A percentile compares a stretch with the other conserved stretches of the same genome.
Evolutionary conservation across 2,888 invertebrate genomes (phyloP).

Genomic region (Nemotelus pantherinus): DNA sequence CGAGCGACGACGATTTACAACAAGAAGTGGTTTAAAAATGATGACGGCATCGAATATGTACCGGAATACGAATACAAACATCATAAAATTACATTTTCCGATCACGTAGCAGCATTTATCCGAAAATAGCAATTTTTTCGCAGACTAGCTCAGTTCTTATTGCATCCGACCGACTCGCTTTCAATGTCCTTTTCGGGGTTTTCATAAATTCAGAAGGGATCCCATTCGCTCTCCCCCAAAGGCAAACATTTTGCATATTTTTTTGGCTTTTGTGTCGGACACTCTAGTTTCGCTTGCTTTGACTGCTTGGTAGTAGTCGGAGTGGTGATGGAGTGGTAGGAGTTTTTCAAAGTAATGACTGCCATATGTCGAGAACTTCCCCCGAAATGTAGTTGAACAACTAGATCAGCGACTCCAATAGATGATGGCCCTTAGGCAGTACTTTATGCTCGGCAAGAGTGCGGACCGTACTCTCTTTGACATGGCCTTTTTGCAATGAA

Average conservation of each 20-base stretch:
- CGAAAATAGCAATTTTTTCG: constrained; percentile 30
- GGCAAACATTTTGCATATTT: constrained; percentile 40
- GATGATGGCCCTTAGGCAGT: constrained; percentile 26
- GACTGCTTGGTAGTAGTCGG: background rate
- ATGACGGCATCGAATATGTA: background rate
- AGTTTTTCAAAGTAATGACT: constrained; percentile 14
- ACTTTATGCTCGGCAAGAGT: constrained; percentile 11
- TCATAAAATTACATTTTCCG: constrained; percentile 37
- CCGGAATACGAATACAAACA: constrained; percentile 1
- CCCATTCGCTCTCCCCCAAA: background rate
- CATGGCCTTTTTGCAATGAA: constrained; percentile 21
- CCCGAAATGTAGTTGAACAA: background rate
- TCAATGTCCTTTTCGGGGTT: constrained; percentile 5
- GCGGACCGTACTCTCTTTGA: constrained; percentile 22
- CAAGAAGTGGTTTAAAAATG: constrained; percentile 35
- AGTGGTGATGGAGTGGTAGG: background rate
- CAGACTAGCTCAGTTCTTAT: constrained; percentile 11
- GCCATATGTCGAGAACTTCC: constrained; percentile 22
- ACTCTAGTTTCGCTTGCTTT: background rate
- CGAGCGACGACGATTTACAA: background rate
- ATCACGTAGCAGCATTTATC: constrained; percentile 42
- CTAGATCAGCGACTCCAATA: background rate
- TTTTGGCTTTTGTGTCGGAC: constrained; percentile 39
- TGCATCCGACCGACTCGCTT: background rate
- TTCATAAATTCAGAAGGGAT: constrained; percentile 33